phyloP scores from a whole-genome alignment of 2,888 invertebrate species.

The Megamerina dolium region DNA sequence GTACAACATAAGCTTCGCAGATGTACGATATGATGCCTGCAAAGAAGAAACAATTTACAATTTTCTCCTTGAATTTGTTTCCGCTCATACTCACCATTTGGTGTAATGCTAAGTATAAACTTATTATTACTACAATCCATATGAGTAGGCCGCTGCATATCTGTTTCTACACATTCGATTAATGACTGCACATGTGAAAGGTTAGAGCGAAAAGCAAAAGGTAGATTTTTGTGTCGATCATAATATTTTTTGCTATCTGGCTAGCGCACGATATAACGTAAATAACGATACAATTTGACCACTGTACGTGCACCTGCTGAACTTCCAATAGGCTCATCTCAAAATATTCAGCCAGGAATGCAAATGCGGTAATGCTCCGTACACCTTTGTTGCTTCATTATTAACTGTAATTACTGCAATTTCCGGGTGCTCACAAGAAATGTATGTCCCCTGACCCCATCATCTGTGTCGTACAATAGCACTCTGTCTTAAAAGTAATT shows the following conservation, averaged over 20 bases:
- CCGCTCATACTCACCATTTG: conserved; percentile 35
- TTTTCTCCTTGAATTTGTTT: too few species aligned
- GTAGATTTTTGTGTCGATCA: conserved; percentile 45
- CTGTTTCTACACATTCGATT: conserved; percentile 48
- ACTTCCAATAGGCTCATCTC: conserved; percentile 40
- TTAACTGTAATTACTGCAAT: too few species aligned
- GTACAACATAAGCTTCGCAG: conserved; percentile 43
- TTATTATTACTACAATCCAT: conserved; percentile 43
- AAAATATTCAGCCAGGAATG: conserved; percentile 41
- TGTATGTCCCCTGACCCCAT: too few species aligned
- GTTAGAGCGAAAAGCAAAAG: conserved; percentile 41
- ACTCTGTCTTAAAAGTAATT: too few species aligned
- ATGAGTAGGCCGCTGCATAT: conserved; percentile 35
- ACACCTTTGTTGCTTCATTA: too few species aligned
- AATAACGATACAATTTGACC: conserved; percentile 37
- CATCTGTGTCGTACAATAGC: too few species aligned
- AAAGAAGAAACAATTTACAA: neutral
- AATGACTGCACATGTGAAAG: conserved; percentile 45
- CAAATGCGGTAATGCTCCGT: too few species aligned
- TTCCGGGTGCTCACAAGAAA: too few species aligned
- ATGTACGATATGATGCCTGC: conserved; percentile 43
- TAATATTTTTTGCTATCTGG: conserved; percentile 43
- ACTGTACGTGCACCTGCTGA: conserved; percentile 38
- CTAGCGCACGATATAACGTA: conserved; percentile 44
- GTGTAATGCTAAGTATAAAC: conserved; percentile 44